Conservation (phyloP, 1,140 invertebrate species). For the Pectinophora gossypiella region DNA sequence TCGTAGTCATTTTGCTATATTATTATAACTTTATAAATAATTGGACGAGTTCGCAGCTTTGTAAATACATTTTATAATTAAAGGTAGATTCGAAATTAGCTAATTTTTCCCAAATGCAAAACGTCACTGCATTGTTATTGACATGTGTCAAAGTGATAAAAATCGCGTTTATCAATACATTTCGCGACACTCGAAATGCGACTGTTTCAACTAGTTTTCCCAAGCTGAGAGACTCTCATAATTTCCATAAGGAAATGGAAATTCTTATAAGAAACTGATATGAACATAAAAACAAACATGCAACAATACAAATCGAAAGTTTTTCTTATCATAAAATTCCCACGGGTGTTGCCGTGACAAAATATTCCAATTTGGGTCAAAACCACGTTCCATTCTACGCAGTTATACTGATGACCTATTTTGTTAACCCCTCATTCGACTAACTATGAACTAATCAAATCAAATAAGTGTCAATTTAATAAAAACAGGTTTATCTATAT, state of each 20-base stretch:
- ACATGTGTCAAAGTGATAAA: slow-evolving; percentile 39
- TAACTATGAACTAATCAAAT: too few relatives aligned
- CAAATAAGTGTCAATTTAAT: too few relatives aligned
- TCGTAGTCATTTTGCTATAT: slow-evolving; percentile 66
- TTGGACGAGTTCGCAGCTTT: slow-evolving; percentile 51
- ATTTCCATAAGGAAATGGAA: slow-evolving; percentile 21
- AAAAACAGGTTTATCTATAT: too few relatives aligned
- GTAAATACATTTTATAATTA: slow-evolving; percentile 58
- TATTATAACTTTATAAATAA: slow-evolving; percentile 37
- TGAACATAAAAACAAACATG: slow-evolving; percentile 28
- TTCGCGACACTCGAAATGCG: slow-evolving; percentile 23
- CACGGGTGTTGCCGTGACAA: slow-evolving; percentile 44
- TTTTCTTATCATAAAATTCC: slow-evolving; percentile 39
- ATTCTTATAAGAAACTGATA: slow-evolving; percentile 33
- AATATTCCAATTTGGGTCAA: slow-evolving; percentile 37
- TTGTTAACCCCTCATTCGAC: too few relatives aligned
- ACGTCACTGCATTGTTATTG: slow-evolving; percentile 63
- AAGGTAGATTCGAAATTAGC: slow-evolving; percentile 58
- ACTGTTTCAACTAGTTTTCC: background rate
- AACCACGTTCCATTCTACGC: slow-evolving; percentile 24
- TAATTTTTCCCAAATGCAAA: slow-evolving; percentile 50
- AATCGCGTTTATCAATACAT: slow-evolving; percentile 26
- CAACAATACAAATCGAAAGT: slow-evolving; percentile 35
- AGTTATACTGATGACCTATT: background rate
- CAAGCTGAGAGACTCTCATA: slow-evolving; percentile 8